These are phyloP conservation scores for Chelon labrosus DNA, from an alignment of 2,797 vertebrate genomes.

Conservation along the genomic window DNA sequence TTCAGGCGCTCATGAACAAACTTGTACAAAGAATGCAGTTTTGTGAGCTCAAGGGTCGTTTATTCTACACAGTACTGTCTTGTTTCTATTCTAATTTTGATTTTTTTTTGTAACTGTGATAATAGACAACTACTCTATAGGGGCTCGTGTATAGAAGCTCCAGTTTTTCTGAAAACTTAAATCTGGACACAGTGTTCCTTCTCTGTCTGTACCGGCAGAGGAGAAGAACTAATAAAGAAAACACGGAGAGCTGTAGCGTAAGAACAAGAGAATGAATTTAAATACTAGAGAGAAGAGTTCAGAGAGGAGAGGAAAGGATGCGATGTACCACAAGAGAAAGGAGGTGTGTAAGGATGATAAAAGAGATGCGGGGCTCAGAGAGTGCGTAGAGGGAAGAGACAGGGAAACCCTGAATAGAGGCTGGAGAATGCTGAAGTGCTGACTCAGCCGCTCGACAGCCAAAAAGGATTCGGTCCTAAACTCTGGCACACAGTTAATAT, in stretches of 20 bases:
- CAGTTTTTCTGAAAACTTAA: background rate
- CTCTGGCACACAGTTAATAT: slow-evolving; percentile 10
- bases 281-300: slow-evolving; percentile 50
- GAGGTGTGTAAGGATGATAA: slow-evolving; percentile 44
- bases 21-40: too few species aligned
- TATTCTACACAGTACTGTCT: too few species aligned
- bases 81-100: too few species aligned
- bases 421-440: slow-evolving; percentile 35
- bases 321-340: slow-evolving; percentile 10
- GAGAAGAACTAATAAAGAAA: slow-evolving; percentile 44
- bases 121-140: too few species aligned
- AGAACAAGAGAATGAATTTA: slow-evolving; percentile 43
- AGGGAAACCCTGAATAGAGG: slow-evolving; percentile 28
- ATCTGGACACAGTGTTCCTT: slow-evolving; percentile 3
- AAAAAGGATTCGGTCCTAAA: slow-evolving; percentile 33
- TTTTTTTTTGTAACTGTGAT: too few species aligned
- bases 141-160: too few species aligned
- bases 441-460: slow-evolving; percentile 41
- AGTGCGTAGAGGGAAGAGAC: background rate
- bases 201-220: slow-evolving; percentile 15
- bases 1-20: too few species aligned
- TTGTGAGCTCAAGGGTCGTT: too few species aligned
- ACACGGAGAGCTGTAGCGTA: slow-evolving; percentile 25
- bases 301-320: slow-evolving; percentile 15
- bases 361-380: slow-evolving; percentile 31